Evolutionary conservation across 2,113 vertebrate species (phyloP), one percentile per base, ranked within the genome.

Genomic region (human (Homo sapiens)): DNA sequence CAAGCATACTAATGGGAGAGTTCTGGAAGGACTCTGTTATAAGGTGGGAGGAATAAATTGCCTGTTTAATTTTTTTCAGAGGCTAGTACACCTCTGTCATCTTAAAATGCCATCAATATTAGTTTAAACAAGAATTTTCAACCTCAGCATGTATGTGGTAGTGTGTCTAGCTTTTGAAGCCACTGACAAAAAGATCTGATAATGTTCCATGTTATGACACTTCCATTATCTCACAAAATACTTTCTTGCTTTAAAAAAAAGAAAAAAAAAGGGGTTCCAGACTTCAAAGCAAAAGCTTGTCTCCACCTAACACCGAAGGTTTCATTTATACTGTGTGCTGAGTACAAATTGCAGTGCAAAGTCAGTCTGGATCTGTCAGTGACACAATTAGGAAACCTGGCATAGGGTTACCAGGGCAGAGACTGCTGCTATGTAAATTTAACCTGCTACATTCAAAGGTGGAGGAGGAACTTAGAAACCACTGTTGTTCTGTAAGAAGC

Each of bases 191-290:
- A 90, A 90, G 96, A 95, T 91, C 96, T 96, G 88, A 91, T 97
- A 93, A 94, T 72, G 92, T 83, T 95, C 85, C 81, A 35, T 96
- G 88, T 97, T 96, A 95, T 96, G 96, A 97, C 87, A 98, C 78
- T 94, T 96, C 95, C 59, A 96, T 97, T 97, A 96, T 96, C 88
- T 94, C 89, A 93, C 89, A 97, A 94, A 97, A 96, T 94, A 93
- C 93, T 96, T 96, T 75, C 66, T 96, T 96, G 84, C 94, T 92
- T 96, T 1, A 9, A 72, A 90, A 93, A 84, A 91, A 86, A 40
- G 87, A 93, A 84, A 91, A 86, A 84, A 86, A 87, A 70, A 93
- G 61, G 82, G 64, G 50, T 79, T 64, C 43, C 27, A 5, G 61
- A 59, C 93, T 97, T 98, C 95, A 96, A 96, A 98, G 90, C 14